Evolutionary conservation across 35 echinoderm and acorn worm genomes (phyloP).

Genomic region (Lytechinus variegatus): DNA sequence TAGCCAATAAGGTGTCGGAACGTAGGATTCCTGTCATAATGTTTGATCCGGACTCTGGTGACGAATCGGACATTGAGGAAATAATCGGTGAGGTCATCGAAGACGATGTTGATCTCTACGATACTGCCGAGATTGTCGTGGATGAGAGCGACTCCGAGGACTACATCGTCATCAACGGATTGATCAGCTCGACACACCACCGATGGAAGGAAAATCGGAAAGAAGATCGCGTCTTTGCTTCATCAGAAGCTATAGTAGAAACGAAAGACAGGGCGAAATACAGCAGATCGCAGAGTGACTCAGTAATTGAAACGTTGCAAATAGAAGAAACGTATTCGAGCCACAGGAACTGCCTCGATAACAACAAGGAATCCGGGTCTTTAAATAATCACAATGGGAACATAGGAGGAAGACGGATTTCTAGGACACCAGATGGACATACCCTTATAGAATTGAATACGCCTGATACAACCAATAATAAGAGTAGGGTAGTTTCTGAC

Average conservation of each 20-base stretch:
- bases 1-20: not conserved
- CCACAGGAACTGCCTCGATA: not conserved
- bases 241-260: not conserved
- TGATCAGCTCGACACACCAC: not conserved
- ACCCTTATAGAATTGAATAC: not conserved
- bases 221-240: not conserved
- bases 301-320: not conserved
- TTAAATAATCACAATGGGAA: not conserved
- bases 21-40: not conserved
- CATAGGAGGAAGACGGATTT: not conserved
- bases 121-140: not conserved
- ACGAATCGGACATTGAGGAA: constrained; percentile 8
- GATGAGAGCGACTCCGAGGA: constrained; percentile 43
- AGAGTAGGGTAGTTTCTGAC: not conserved
- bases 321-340: not conserved
- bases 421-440: not conserved
- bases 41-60: not conserved
- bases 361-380: not conserved
- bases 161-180: constrained; percentile 38
- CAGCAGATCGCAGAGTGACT: not conserved
- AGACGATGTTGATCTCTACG: not conserved
- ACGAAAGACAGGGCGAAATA: not conserved
- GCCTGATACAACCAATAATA: not conserved
- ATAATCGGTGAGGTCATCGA: not conserved
- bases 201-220: not conserved